Conservation (phyloP, 2,113 vertebrate species). For the Catharus bicknelli region DNA sequence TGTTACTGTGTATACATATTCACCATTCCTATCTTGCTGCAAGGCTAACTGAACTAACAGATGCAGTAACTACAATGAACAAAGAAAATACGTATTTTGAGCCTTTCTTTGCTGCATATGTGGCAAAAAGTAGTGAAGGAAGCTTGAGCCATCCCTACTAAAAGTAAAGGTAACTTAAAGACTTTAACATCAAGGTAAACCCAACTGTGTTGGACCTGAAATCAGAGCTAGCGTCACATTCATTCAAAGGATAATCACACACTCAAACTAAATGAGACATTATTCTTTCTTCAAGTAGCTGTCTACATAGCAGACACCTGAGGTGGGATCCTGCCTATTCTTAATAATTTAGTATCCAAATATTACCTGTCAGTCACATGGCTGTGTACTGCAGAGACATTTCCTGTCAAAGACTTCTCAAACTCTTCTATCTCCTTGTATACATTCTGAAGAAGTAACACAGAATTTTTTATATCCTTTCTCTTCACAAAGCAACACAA, state of each 20-base stretch:
- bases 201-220: neutral
- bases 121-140: neutral
- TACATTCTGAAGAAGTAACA: constrained; percentile 74
- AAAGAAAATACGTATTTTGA: neutral
- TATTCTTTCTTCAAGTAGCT: neutral
- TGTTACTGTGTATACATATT: neutral
- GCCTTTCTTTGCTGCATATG: neutral
- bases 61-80: neutral
- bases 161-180: neutral
- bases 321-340: neutral
- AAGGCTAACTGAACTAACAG: neutral
- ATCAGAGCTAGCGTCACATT: neutral
- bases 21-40: neutral
- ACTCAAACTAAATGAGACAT: neutral
- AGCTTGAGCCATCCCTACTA: neutral
- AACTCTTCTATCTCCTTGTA: constrained; percentile 85
- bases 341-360: neutral
- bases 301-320: neutral
- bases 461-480: neutral
- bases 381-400: neutral
- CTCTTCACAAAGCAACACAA: neutral
- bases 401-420: constrained; percentile 78
- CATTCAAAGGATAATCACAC: neutral
- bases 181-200: neutral
- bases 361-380: constrained; percentile 67